Evolutionary conservation across 2,797 vertebrate genomes (phyloP).

Genomic region (Coilia nasus): DNA sequence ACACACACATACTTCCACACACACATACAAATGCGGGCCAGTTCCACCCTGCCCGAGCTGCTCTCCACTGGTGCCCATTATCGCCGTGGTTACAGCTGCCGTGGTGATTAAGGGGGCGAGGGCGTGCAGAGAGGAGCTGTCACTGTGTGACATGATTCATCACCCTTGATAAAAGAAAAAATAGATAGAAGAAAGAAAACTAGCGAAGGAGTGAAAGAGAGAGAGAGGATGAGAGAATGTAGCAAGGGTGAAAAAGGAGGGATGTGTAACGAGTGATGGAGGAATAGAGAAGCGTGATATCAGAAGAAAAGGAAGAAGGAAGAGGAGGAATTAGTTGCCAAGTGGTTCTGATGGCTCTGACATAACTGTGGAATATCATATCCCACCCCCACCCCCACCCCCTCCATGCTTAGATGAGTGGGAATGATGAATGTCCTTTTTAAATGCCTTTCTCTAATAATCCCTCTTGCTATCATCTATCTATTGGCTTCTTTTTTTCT

Average conservation of each 20-base stretch:
- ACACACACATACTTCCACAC: not conserved
- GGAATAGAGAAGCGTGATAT: too few species aligned
- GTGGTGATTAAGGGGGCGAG: not conserved
- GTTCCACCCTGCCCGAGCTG: not conserved
- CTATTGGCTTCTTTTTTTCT: not conserved
- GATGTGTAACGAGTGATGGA: not conserved
- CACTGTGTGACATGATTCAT: not conserved
- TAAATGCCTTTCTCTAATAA: not conserved
- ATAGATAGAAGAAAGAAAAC: not conserved
- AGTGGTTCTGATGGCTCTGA: too few species aligned
- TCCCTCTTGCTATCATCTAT: not conserved
- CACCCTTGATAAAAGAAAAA: not conserved
- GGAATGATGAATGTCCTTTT: not conserved
- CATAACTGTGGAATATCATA: too few species aligned
- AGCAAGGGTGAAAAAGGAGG: not conserved
- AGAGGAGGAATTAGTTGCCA: too few species aligned
- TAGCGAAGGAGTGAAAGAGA: not conserved
- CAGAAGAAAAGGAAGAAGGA: too few species aligned
- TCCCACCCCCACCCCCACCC: too few species aligned
- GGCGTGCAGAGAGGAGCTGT: not conserved
- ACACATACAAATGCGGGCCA: not conserved
- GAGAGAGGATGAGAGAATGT: not conserved
- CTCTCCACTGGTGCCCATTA: not conserved
- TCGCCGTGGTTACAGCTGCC: constrained; percentile 5
- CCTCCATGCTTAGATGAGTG: not conserved